Evolutionary conservation across 1,140 invertebrate species (phyloP).

Genomic region (Forficula auricularia): DNA sequence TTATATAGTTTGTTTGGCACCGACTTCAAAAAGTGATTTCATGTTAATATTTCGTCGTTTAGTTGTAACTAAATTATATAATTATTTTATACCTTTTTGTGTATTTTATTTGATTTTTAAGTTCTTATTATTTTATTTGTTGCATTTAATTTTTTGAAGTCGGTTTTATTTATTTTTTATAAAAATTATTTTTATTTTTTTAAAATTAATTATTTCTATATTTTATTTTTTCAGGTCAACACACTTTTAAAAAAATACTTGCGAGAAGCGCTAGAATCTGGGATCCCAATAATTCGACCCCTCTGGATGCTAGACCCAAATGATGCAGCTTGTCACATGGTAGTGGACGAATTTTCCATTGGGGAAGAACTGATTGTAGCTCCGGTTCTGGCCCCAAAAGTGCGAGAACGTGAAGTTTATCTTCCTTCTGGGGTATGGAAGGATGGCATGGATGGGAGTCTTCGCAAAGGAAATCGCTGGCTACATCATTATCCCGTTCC

Average conservation of each 20-base stretch:
- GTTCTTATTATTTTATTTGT: no score
- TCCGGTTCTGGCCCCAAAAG: slow-evolving; percentile 55
- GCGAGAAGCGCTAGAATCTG: slow-evolving; percentile 53
- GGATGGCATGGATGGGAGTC: slow-evolving; percentile 68
- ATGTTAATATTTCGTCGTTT: no score
- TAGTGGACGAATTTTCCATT: slow-evolving; percentile 76
- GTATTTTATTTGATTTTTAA: no score
- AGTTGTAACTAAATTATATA: no score
- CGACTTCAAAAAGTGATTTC: no score
- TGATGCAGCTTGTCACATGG: slow-evolving; percentile 56
- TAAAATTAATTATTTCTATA: slow-evolving; percentile 2
- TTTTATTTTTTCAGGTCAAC: slow-evolving; percentile 33
- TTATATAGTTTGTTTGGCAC: no score
- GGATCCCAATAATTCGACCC: slow-evolving; percentile 68
- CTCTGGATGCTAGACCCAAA: slow-evolving; percentile 80
- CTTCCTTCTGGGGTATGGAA: slow-evolving; percentile 76
- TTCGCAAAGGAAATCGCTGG: slow-evolving; percentile 73
- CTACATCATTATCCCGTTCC: slow-evolving; percentile 70
- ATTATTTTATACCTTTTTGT: no score
- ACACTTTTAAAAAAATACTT: slow-evolving; percentile 57
- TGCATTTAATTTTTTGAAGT: no score
- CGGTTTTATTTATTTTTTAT: no score
- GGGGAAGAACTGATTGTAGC: slow-evolving; percentile 84
- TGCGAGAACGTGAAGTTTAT: slow-evolving; percentile 53
- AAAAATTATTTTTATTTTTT: not conserved